Percentiles rank a stretch among this genome's conserved stretches.
These are phyloP conservation scores for Benthosema pterotum DNA, from an alignment of 2,797 vertebrate species.

Conservation along the genomic window DNA sequence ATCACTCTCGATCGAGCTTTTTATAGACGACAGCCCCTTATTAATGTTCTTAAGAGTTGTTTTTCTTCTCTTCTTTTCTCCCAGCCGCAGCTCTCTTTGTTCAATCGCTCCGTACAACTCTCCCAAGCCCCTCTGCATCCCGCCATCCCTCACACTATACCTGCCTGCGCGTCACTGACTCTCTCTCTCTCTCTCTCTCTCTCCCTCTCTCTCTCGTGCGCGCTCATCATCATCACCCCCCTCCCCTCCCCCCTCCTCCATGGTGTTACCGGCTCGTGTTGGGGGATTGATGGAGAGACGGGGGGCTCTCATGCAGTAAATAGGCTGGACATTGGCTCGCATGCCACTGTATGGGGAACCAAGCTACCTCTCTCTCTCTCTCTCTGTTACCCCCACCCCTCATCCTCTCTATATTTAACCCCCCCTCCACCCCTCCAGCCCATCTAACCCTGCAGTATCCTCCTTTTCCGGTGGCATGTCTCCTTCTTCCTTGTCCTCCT, in stretches of 20 bases:
- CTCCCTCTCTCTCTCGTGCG: constrained; percentile 3
- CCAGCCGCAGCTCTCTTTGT: not conserved
- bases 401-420: not conserved
- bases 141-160: not conserved
- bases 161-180: no score
- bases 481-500: constrained; percentile 32
- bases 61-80: not conserved
- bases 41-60: not conserved
- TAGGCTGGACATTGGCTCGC: constrained; percentile 55
- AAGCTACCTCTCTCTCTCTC: constrained; percentile 27
- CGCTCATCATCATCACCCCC: constrained; percentile 8
- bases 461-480: not conserved
- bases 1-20: not conserved
- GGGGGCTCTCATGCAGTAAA: constrained; percentile 75
- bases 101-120: no score
- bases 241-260: constrained; percentile 20
- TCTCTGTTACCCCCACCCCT: constrained; percentile 4
- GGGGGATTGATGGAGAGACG: constrained; percentile 65
- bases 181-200: not conserved
- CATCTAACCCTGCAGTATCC: not conserved
- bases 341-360: constrained; percentile 62
- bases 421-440: not conserved
- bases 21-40: not conserved
- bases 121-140: not conserved
- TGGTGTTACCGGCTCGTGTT: constrained; percentile 20